Conservation (phyloP, 2,888 invertebrate genomes). For the Kryphioiulus occultus region DNA sequence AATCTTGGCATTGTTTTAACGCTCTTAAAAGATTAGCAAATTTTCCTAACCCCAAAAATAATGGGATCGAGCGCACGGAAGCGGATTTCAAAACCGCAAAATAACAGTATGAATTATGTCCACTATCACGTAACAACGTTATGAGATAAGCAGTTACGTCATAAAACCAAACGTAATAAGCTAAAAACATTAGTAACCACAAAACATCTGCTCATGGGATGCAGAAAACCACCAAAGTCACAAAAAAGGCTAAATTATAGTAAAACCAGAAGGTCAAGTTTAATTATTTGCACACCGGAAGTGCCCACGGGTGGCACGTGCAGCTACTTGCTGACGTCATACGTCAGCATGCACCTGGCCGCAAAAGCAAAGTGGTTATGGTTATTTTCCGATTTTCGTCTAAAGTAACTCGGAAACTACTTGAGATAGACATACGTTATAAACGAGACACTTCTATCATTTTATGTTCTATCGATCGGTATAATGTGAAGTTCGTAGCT, state of each 20-base stretch:
- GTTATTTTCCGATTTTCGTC: background rate
- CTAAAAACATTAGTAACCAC: background rate
- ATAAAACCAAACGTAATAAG: background rate
- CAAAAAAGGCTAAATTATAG: background rate
- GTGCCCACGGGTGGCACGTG: too few species aligned
- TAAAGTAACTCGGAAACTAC: background rate
- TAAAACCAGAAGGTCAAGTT: background rate
- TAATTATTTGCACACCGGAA: background rate
- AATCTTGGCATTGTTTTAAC: background rate
- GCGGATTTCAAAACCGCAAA: background rate
- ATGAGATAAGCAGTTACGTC: background rate
- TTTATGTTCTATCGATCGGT: too few species aligned
- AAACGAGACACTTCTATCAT: background rate
- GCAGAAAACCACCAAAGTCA: background rate
- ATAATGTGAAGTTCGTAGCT: too few species aligned
- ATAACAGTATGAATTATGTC: background rate
- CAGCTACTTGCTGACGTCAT: too few species aligned
- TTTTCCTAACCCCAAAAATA: background rate
- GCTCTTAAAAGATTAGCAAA: background rate
- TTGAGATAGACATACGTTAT: background rate
- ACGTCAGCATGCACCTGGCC: too few species aligned
- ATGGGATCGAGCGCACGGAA: background rate
- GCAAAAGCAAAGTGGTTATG: too few species aligned
- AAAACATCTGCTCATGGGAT: too few species aligned
- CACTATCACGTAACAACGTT: background rate